Percentiles rank a stretch among this genome's conserved stretches.
These are phyloP conservation scores for Drosophila buzzatii DNA, from an alignment of 2,888 invertebrate genomes.

Conservation along the genomic window DNA sequence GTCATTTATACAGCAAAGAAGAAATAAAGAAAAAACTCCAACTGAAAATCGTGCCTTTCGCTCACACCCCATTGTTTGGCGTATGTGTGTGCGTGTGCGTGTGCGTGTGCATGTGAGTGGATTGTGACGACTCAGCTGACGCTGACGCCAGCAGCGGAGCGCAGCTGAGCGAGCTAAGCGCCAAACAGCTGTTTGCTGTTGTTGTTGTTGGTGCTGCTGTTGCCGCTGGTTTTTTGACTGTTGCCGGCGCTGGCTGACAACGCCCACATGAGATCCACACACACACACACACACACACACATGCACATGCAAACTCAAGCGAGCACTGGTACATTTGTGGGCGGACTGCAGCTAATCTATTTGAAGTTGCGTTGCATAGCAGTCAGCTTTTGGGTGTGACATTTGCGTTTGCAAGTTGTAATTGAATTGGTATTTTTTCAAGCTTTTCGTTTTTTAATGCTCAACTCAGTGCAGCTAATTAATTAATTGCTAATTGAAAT, in stretches of 20 bases:
- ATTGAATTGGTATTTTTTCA: slow-evolving; percentile 15
- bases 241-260: slow-evolving; percentile 61
- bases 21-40: slow-evolving; percentile 35
- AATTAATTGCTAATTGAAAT: slow-evolving; percentile 74
- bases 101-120: slow-evolving; percentile 16
- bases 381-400: slow-evolving; percentile 18
- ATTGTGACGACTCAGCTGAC: slow-evolving; percentile 51
- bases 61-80: slow-evolving; percentile 61
- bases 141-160: slow-evolving; percentile 34
- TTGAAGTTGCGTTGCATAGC: slow-evolving; percentile 31
- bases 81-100: slow-evolving; percentile 15
- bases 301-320: not conserved
- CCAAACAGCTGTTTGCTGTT: slow-evolving; percentile 66
- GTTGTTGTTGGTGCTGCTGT: slow-evolving; percentile 32
- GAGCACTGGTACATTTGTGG: slow-evolving; percentile 44
- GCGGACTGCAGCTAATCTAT: slow-evolving; percentile 36
- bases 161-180: slow-evolving; percentile 55
- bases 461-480: slow-evolving; percentile 39
- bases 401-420: slow-evolving; percentile 10
- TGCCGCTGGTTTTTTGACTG: slow-evolving; percentile 42
- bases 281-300: not conserved
- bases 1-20: slow-evolving; percentile 27
- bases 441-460: slow-evolving; percentile 3
- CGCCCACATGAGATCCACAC: slow-evolving; percentile 67
- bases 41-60: slow-evolving; percentile 25